Percentiles rank a stretch among this genome's conserved stretches.
phyloP scores from a whole-genome alignment of 2,888 invertebrate genomes.

The Salpingus planirostris region DNA sequence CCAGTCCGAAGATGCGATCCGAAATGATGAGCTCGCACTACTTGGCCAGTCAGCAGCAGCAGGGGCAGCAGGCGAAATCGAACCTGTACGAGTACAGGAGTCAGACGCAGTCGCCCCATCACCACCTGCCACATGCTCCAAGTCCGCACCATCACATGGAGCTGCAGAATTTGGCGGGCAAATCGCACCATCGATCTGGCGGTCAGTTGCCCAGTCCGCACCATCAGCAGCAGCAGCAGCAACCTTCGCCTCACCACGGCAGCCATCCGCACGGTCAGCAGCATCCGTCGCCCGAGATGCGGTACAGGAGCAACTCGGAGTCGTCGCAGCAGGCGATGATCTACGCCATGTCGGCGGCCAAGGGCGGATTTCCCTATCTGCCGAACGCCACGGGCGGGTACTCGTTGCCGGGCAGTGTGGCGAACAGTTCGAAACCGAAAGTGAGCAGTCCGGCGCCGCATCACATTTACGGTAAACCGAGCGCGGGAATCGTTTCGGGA shows the following conservation, averaged over 20 bases:
- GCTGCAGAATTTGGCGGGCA: slow-evolving; percentile 33
- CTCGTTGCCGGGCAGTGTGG: slow-evolving; percentile 43
- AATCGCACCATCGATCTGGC: slow-evolving; percentile 30
- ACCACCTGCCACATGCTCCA: slow-evolving; percentile 34
- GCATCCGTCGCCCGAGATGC: slow-evolving; percentile 19
- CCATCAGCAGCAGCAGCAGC: slow-evolving; percentile 39
- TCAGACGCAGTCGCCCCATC: slow-evolving; percentile 43
- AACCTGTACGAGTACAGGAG: slow-evolving; percentile 39
- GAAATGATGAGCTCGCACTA: slow-evolving; percentile 50
- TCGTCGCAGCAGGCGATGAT: slow-evolving; percentile 31
- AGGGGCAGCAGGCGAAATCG: no score
- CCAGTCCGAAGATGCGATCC: slow-evolving; percentile 49
- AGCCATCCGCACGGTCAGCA: no score
- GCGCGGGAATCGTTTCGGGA: slow-evolving; percentile 49
- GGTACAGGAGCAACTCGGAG: slow-evolving; percentile 32
- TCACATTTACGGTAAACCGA: slow-evolving; percentile 62
- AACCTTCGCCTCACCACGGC: slow-evolving; percentile 32
- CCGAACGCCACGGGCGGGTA: slow-evolving; percentile 40
- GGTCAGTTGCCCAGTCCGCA: slow-evolving; percentile 43
- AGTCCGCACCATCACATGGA: slow-evolving; percentile 36
- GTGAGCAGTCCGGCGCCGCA: slow-evolving; percentile 72
- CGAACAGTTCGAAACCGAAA: slow-evolving; percentile 52
- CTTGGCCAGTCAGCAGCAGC: slow-evolving; percentile 45
- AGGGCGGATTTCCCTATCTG: slow-evolving; percentile 40
- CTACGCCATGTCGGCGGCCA: slow-evolving; percentile 28